Conservation (phyloP, 2,113 vertebrate species). For the Dolichotis patagonum region DNA sequence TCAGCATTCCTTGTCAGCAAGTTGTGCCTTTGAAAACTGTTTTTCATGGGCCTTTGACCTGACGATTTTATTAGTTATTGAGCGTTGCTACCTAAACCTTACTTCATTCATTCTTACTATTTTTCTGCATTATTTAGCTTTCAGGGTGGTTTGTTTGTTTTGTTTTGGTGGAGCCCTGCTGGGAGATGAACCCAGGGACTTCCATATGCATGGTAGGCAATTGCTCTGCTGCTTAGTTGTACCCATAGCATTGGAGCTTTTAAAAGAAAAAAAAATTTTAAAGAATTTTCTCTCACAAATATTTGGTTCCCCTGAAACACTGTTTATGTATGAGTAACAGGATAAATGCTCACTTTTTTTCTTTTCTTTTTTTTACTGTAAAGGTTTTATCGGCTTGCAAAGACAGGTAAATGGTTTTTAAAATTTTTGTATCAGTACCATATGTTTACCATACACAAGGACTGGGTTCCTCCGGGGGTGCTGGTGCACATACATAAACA, state of each 20-base stretch:
- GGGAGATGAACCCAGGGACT: background rate
- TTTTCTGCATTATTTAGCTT: background rate
- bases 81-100: background rate
- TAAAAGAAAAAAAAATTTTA: background rate
- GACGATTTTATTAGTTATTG: background rate
- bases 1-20: background rate
- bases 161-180: background rate
- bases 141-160: background rate
- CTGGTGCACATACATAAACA: background rate
- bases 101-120: background rate
- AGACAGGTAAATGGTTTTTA: background rate
- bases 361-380: background rate
- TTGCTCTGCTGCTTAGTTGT: background rate
- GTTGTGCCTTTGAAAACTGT: background rate
- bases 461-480: background rate
- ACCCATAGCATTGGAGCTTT: background rate
- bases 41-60: background rate
- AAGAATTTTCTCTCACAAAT: background rate
- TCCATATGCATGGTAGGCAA: background rate
- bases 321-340: background rate
- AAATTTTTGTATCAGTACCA: background rate
- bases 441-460: background rate
- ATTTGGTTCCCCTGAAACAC: background rate
- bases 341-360: slow-evolving; percentile 6
- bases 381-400: background rate